Conservation (phyloP, 2,888 invertebrate species). For the Tromatobia lineatoria region DNA sequence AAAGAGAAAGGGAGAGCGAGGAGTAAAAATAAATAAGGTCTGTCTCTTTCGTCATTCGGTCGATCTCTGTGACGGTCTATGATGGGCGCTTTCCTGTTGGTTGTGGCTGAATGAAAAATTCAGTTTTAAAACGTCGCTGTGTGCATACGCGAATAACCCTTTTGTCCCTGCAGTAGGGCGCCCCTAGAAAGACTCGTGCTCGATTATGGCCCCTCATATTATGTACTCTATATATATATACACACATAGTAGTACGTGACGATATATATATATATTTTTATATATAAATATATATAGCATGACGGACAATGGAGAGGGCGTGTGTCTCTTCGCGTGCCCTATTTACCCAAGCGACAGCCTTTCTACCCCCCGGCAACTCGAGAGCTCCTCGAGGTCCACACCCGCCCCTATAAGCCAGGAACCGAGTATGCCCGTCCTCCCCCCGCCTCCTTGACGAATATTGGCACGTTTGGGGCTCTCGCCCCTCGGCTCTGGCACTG, state of each 20-base stretch:
- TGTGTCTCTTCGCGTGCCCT: conserved; percentile 85
- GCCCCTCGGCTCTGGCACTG: conserved; percentile 69
- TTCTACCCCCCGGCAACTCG: conserved; percentile 61
- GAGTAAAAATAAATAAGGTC: conserved; percentile 42
- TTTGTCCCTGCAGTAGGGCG: conserved; percentile 82
- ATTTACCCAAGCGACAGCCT: conserved; percentile 84
- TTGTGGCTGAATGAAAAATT: conserved; percentile 66
- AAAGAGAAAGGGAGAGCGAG: conserved; percentile 71
- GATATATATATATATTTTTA: background rate
- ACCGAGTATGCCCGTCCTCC: conserved; percentile 34
- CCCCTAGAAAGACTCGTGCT: conserved; percentile 69
- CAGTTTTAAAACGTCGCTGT: conserved; percentile 68
- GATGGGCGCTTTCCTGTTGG: conserved; percentile 84
- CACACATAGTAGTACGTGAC: background rate
- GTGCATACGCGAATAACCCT: conserved; percentile 78
- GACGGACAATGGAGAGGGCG: conserved; percentile 83
- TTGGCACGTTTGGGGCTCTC: conserved; percentile 61
- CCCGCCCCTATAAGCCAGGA: conserved; percentile 61
- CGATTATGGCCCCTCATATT: background rate
- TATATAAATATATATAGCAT: conserved; percentile 69
- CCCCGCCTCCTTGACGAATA: conserved; percentile 45
- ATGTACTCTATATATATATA: background rate
- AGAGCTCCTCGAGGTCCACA: conserved; percentile 63
- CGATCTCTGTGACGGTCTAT: conserved; percentile 71
- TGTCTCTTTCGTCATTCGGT: conserved; percentile 66